These are phyloP conservation scores for Chionis minor DNA, from an alignment of 2,113 vertebrate genomes.

Conservation along the genomic window DNA sequence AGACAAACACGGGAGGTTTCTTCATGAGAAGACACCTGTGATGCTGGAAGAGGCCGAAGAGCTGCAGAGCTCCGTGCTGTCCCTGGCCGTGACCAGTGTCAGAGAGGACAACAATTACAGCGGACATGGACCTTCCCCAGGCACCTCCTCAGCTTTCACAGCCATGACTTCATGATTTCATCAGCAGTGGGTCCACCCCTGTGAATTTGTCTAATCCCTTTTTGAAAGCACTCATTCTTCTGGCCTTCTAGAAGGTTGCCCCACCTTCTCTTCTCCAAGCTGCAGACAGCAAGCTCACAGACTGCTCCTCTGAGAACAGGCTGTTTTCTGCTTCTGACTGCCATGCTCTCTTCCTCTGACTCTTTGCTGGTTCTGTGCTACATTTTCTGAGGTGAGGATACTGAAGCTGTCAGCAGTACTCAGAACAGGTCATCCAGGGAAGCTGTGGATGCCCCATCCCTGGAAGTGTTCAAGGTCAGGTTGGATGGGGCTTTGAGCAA, in stretches of 20 bases:
- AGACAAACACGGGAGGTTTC: not conserved
- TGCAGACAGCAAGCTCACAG: accelerated
- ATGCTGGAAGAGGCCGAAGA: not conserved
- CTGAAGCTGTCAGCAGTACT: not conserved
- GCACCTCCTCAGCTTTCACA: not conserved
- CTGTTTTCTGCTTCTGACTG: not conserved
- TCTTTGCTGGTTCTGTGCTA: not conserved
- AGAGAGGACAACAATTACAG: not conserved
- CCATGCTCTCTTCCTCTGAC: not conserved
- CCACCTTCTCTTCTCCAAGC: not conserved
- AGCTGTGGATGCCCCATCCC: not conserved
- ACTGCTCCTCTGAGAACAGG: not conserved
- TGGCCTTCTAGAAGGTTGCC: not conserved
- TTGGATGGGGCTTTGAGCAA: not conserved
- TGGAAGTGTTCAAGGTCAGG: not conserved
- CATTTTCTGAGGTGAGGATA: not conserved
- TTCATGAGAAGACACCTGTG: not conserved
- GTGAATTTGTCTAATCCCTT: not conserved
- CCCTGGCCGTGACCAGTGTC: not conserved
- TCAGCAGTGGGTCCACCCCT: not conserved
- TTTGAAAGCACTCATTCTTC: not conserved
- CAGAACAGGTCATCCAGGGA: not conserved
- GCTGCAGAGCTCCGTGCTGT: accelerated
- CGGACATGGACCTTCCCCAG: not conserved
- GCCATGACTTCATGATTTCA: not conserved